Conservation (phyloP, 2,888 invertebrate species). For the Megaustenia siamemsis region DNA sequence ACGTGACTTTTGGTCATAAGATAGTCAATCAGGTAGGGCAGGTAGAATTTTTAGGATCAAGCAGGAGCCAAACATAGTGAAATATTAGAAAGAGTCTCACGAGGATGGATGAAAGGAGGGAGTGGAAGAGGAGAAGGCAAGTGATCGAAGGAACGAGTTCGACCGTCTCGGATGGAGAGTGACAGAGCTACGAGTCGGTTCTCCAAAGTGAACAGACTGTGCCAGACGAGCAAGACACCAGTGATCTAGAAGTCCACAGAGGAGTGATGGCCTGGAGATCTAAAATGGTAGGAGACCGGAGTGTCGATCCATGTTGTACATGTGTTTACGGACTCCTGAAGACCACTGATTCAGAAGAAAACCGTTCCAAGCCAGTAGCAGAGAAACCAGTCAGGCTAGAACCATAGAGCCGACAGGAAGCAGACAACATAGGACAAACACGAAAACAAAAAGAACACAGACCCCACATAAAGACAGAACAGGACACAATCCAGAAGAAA, state of each 20-base stretch:
- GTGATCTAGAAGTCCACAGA: too few species aligned
- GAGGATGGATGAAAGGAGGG: too few species aligned
- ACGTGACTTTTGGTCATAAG: background rate
- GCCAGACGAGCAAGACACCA: background rate
- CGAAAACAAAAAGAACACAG: slow-evolving; percentile 24
- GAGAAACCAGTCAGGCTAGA: too few species aligned
- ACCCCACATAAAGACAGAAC: background rate
- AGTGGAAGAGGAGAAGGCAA: background rate
- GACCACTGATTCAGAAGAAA: too few species aligned
- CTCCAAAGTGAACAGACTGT: too few species aligned
- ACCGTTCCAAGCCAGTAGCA: too few species aligned
- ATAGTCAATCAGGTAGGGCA: background rate
- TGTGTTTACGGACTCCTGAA: too few species aligned
- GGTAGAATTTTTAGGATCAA: background rate
- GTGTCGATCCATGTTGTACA: too few species aligned
- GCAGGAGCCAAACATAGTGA: background rate
- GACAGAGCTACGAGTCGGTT: background rate
- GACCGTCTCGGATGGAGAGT: background rate
- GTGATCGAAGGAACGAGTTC: background rate
- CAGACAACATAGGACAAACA: background rate
- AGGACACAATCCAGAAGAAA: background rate
- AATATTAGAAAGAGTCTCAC: too few species aligned
- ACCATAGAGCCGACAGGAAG: too few species aligned
- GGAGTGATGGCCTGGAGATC: too few species aligned
- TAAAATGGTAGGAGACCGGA: too few species aligned